phyloP scores from a whole-genome alignment of 2,888 invertebrate species.

The Aelia acuminata region DNA sequence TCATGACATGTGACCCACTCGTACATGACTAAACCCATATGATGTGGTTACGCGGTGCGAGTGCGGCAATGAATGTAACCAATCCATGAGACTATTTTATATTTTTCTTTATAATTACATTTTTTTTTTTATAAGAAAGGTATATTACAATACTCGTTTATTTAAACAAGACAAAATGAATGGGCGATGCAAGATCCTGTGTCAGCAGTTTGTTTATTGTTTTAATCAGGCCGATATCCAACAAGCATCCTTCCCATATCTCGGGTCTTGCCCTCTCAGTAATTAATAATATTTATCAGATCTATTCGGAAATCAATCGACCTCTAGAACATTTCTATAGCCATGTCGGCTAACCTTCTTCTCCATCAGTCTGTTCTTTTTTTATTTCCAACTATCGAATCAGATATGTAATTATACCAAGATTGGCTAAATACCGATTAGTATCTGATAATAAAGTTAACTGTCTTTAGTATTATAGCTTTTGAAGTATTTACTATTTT shows the following conservation, averaged over 20 bases:
- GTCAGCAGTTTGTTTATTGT: constrained; percentile 37
- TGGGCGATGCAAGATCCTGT: not conserved
- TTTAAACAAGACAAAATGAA: not conserved
- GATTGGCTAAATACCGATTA: constrained; percentile 2
- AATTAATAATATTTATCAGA: not conserved
- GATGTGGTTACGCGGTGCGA: too few relatives aligned
- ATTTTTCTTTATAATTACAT: too few relatives aligned
- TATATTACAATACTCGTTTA: not conserved
- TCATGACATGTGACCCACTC: too few relatives aligned
- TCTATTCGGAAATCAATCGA: not conserved
- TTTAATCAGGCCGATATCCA: not conserved
- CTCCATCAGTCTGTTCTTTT: not conserved
- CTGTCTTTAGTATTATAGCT: not conserved
- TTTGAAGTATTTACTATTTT: not conserved
- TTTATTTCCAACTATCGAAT: not conserved
- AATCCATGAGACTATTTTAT: too few relatives aligned
- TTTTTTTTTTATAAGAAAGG: not conserved
- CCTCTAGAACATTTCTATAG: not conserved
- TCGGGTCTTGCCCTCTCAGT: not conserved
- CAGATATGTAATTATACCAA: not conserved
- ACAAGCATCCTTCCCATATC: not conserved
- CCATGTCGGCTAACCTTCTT: not conserved
- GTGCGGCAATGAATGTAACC: too few relatives aligned
- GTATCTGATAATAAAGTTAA: not conserved
- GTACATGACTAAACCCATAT: too few relatives aligned